Evolutionary conservation across 2,797 vertebrate species (phyloP).

Genomic region (Uromys caudimaculatus): DNA sequence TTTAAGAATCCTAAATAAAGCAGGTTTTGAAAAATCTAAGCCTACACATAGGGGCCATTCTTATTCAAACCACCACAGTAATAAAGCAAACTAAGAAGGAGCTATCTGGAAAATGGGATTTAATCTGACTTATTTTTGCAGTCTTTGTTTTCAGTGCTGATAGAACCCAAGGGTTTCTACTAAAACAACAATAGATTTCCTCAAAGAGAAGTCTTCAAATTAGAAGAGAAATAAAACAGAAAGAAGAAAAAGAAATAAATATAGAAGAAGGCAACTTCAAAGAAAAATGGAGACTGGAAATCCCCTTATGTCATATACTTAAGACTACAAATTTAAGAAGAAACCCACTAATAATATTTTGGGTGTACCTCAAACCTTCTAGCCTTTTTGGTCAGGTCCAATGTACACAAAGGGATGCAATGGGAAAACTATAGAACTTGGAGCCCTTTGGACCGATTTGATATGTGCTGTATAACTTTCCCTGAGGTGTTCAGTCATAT

Average conservation of each 20-base stretch:
- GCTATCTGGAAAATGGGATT: background rate
- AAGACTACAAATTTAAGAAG: background rate
- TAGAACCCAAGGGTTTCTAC: constrained; percentile 15
- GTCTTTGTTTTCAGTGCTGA: background rate
- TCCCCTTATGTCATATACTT: background rate
- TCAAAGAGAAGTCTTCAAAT: constrained; percentile 32
- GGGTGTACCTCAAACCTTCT: background rate
- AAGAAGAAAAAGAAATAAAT: background rate
- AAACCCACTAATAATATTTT: background rate
- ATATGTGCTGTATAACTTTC: background rate
- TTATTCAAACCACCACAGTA: background rate
- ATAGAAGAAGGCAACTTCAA: constrained; percentile 11
- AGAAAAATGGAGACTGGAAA: constrained; percentile 18
- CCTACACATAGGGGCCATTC: background rate
- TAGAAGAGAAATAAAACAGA: background rate
- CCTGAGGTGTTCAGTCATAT: background rate
- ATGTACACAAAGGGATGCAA: background rate
- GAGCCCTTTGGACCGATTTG: background rate
- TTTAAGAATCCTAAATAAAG: too few relatives aligned
- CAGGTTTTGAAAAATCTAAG: too few relatives aligned
- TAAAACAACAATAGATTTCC: constrained; percentile 41
- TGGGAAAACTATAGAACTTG: background rate
- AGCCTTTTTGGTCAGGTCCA: background rate
- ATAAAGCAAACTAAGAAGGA: background rate
- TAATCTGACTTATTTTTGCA: background rate